Percentiles rank a stretch among this genome's conserved stretches.
phyloP scores from a whole-genome alignment of 2,113 vertebrate genomes.

The Mellivora capensis region DNA sequence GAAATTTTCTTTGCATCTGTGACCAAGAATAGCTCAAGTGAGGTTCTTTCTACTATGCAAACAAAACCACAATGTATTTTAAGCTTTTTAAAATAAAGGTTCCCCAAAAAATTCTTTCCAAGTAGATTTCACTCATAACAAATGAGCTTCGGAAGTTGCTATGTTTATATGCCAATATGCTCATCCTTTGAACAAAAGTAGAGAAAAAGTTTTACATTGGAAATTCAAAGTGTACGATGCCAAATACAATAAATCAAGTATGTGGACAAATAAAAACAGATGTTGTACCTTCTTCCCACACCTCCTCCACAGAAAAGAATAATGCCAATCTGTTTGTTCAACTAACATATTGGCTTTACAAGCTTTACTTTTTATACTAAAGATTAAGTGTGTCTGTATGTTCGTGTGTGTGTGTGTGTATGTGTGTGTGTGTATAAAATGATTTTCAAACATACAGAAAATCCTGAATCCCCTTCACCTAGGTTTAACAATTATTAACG shows the following conservation, averaged over 20 bases:
- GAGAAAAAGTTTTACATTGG: constrained; percentile 16
- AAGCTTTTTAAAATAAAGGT: background rate
- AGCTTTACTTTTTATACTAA: constrained; percentile 26
- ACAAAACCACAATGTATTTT: constrained; percentile 26
- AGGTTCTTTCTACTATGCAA: constrained; percentile 36
- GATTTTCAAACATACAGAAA: constrained; percentile 22
- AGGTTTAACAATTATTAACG: background rate
- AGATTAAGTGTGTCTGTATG: background rate
- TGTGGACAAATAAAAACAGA: background rate
- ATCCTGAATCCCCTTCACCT: background rate
- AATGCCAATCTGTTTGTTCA: background rate
- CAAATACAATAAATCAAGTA: constrained; percentile 23
- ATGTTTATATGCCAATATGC: background rate
- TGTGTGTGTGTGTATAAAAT: background rate
- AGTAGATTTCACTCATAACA: constrained; percentile 28
- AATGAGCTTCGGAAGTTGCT: background rate
- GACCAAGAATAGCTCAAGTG: background rate
- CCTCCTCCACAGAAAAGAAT: background rate
- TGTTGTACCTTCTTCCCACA: background rate
- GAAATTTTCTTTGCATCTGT: background rate
- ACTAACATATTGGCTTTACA: background rate
- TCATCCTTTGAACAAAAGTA: constrained; percentile 7
- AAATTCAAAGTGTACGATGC: constrained; percentile 2
- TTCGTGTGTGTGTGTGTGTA: too few relatives aligned
- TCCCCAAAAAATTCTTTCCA: constrained; percentile 8